Evolutionary conservation across 1,140 invertebrate genomes (phyloP), one percentile per base, ranked within the genome.

Genomic region (Augochlora pura): DNA sequence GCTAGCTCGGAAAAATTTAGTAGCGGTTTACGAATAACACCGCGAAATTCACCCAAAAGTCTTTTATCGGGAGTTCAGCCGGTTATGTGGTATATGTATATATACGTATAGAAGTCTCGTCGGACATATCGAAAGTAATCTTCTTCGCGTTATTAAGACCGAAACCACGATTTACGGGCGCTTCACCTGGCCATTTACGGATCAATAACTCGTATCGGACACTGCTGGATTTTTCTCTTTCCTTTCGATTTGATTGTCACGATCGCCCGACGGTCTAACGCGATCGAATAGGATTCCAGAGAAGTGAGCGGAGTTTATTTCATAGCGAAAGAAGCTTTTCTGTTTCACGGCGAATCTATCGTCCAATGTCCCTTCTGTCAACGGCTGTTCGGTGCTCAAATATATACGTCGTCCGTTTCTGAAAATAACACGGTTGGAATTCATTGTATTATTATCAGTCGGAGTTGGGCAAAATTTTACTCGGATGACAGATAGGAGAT

Each of bases 121-220:
- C 42, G 67, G 46, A 70, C 66, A 70, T 63, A 77, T 70, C 57
- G 60, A 38, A 78, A 78, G 60, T 72, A 72, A 69, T 78, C 68
- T 72, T 32, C 38, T 57, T 42, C 4, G 14, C 25, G 60, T 65
- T 72, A 78, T 72, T 78, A 78, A 72, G 60, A 32, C 9, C 60
- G 60, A 21, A 49, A 46, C 49, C 49, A 42, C 67, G 59, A 46
- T 72, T 72, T 72, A 71, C 46, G 67, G 18, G 4, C 59, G 12
- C 52, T 72, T 65, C 21, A 57, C 68, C 21, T 64, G 60, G 49
- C 39, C 64, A 54, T 57, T 72, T 57, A 65, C 49, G 38, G 76
- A 72, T 78, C 76, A 32, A 78, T 65, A 78, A 65, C 54, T 64
- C 69, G 54, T 38, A 18, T 54, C 14, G 38, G 76, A 52, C 8